Conservation (phyloP, 2,888 invertebrate species). For the Odontocolon sp. region DNA sequence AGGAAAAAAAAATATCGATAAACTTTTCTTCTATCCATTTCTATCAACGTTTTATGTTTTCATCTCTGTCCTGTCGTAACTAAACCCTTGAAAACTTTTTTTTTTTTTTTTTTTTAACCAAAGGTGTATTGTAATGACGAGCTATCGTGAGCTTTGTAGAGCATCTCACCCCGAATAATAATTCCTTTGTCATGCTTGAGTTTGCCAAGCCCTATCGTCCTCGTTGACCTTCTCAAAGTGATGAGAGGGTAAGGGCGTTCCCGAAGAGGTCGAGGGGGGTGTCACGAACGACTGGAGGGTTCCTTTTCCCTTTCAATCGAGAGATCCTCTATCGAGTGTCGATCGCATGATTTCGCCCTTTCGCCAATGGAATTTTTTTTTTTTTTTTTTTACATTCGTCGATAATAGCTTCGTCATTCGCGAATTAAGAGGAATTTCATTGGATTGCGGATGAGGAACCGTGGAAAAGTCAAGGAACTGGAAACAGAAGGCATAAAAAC, state of each 20-base stretch:
- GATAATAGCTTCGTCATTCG: slow-evolving; percentile 22
- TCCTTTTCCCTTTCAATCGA: slow-evolving; percentile 30
- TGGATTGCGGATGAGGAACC: not conserved
- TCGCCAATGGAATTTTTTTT: not conserved
- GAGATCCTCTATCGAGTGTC: slow-evolving; percentile 13
- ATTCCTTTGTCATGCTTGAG: slow-evolving; percentile 13
- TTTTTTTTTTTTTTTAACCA: too few relatives aligned
- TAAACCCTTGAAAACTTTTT: not conserved
- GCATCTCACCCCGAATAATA: not conserved
- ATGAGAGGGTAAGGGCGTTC: slow-evolving; percentile 4
- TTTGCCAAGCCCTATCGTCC: not conserved
- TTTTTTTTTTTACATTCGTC: not conserved
- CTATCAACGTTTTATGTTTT: not conserved
- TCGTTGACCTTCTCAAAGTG: not conserved
- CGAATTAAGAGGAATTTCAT: slow-evolving; percentile 15
- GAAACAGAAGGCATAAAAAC: not conserved
- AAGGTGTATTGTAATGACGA: not conserved
- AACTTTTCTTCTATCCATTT: not conserved
- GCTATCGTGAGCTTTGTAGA: not conserved
- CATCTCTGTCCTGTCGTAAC: not conserved
- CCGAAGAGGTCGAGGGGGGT: slow-evolving; percentile 32
- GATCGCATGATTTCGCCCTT: not conserved
- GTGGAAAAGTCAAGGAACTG: not conserved
- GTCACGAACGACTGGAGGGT: slow-evolving; percentile 1
- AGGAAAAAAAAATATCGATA: too few relatives aligned